A percentile compares a stretch with the other conserved stretches of the same genome.
phyloP scores from a whole-genome alignment of 1,140 invertebrate species.

The Goniozus legneri region DNA sequence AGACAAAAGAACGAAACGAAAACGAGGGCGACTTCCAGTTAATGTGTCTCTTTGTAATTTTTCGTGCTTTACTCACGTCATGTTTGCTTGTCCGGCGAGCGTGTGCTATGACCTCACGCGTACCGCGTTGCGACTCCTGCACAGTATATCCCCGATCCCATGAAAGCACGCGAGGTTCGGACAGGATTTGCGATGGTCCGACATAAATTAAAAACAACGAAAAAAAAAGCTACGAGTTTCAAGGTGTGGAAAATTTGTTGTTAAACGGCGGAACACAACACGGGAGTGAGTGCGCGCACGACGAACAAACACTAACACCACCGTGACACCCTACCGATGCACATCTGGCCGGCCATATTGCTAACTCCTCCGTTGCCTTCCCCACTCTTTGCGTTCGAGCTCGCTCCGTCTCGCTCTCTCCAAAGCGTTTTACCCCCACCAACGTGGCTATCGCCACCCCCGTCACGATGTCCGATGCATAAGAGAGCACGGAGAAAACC shows the following conservation, averaged over 20 bases:
- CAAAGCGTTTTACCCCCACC: conserved; percentile 19
- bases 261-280: no score
- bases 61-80: conserved; percentile 53
- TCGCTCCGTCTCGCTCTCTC: no score
- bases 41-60: no score
- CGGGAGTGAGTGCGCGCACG: no score
- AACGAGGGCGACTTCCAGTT: no score
- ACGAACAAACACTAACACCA: conserved; percentile 52
- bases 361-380: no score
- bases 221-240: no score
- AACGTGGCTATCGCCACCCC: conserved; percentile 14
- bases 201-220: conserved; percentile 50
- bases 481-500: no score
- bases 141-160: conserved; percentile 51
- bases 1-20: not conserved
- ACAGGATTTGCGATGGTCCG: conserved; percentile 50
- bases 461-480: conserved; percentile 7
- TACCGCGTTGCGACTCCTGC: conserved; percentile 43
- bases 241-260: no score
- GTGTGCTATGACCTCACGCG: conserved; percentile 51
- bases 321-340: conserved; percentile 47
- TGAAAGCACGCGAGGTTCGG: conserved; percentile 52
- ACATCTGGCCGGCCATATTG: conserved; percentile 53
- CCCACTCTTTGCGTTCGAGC: no score
- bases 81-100: conserved; percentile 45